Base-by-base conservation (phyloP, 2,888 invertebrate genomes). In the Stenodema calcarata region DNA sequence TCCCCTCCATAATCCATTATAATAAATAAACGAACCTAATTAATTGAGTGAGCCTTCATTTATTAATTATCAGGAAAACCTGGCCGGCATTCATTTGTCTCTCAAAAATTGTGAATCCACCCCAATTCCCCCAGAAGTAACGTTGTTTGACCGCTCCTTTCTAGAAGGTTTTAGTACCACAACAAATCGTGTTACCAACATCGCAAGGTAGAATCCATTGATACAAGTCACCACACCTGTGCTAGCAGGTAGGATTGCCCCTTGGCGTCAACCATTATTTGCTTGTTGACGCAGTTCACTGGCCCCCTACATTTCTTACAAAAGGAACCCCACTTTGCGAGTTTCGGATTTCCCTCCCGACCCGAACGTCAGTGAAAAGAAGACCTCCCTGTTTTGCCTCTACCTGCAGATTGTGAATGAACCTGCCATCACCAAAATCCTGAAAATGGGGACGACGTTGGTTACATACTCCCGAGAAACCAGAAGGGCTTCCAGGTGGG, bases 221-320 rank as follows among this genome's bases (percentile, higher is more conserved):
- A 73, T 73, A 70, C 30, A 41, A 41, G 35, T 54, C 54, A 35
- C 18, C 16, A 35, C 73, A 35, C 73, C 73, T 73, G 73, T 6
- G 62, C 73, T 35, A 35, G 73, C 14, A 73, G 73, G 35, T 73
- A 73, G 35, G 3, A 14, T 12, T 18, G 28, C 70, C 70, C 73
- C 35, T 73, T 18, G 62, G 50, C 50, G 50, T 50, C 50, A 2
- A 41, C 73, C 73, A 73, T 73, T 73, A 73, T 35, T 73, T 35
- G 73, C 73, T 73, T 73, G 73, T 73, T 73, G 73, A 73, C 73
- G 73, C 73, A 73, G 73, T 73, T 73, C 73, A 73, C 73, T 73
- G 73, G 70, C 70, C 73, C 18, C 73, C 30, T 41, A 18, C 73
- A 23, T 62, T 18, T n/a, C 18, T n/a, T 27, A 62, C 62, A 62